A percentile compares a stretch with the other conserved stretches of the same genome.
These are phyloP conservation scores for Dexiosoma caninum DNA, from an alignment of 2,888 invertebrate genomes.

Conservation along the genomic window DNA sequence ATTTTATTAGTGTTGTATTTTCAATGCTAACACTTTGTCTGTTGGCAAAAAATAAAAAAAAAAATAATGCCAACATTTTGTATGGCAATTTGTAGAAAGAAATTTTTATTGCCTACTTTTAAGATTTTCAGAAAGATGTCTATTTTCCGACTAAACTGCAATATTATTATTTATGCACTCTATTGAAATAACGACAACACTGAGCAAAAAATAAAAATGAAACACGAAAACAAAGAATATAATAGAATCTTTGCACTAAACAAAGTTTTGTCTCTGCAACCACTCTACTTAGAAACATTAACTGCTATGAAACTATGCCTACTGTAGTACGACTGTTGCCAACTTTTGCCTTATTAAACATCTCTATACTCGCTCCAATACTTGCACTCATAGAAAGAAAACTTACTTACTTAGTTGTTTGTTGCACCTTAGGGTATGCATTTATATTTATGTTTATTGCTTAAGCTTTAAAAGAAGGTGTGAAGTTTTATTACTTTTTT, in stretches of 20 bases:
- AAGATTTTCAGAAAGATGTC: conserved; percentile 32
- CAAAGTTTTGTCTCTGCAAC: conserved; percentile 5
- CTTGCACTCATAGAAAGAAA: neutral
- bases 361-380: neutral
- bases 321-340: conserved; percentile 34
- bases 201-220: neutral
- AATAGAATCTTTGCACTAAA: conserved; percentile 14
- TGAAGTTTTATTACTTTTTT: conserved; percentile 13
- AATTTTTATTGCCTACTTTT: conserved; percentile 55
- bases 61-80: neutral
- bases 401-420: conserved; percentile 1
- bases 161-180: conserved; percentile 50
- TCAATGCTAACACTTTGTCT: conserved; percentile 21
- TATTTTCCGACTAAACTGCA: neutral
- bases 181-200: neutral
- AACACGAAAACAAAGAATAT: neutral
- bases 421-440: conserved; percentile 50
- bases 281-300: neutral
- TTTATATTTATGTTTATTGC: conserved; percentile 54
- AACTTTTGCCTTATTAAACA: conserved; percentile 31
- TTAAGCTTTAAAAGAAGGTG: conserved; percentile 49
- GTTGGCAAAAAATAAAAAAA: neutral
- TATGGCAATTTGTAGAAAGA: conserved; percentile 23
- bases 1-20: neutral
- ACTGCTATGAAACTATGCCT: conserved; percentile 49